Base-by-base conservation (phyloP, 2,113 vertebrate species). In the Rhinopomastus cyanomelas region DNA sequence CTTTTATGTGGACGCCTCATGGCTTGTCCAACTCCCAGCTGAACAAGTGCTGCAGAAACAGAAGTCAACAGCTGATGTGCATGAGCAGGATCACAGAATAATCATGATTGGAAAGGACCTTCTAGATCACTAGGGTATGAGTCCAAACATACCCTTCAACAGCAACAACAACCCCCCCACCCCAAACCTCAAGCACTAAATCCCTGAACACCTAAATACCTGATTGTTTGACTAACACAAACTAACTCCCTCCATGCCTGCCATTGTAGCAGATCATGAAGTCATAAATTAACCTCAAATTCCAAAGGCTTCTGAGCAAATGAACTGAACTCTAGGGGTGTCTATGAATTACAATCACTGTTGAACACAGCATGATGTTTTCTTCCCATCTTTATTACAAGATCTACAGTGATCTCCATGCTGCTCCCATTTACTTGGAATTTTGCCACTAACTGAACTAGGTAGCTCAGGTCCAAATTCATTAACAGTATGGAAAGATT, bases 401-500 rank as follows among this genome's bases (percentile, higher is more conserved):
- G 75, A 78, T 78, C 49, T 72, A 13, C 69, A 53, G 27, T 44
- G 46, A 84, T 81, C 49, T 83, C 30, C 61, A 16, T 18, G 6
- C 21, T 75, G 39, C 76, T 94, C 82, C 52, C 57, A 92, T 91
- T 91, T 92, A 71, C 68, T 26, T 89, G 51, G 46, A 86, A 17
- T 79, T 91, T 88, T 92, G 83, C 80, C 59, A 86, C 49, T 18
- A 61, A 36, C 53, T 84, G 84, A 34, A 65, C 68, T 46, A 67
- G 53, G 57, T 81, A 85, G 89, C 49, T 89, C 57, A 86, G 30
- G 25, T 92, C 73, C 65, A 87, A 83, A 52, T 81, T 89, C 17
- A 86, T 91, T 86, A 88, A 61, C 49, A 53, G 46, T 78, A 49
- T 88, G 73, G 82, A 92, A 92, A 85, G 69, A 73, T 90, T 86